Conservation (phyloP, 2,888 invertebrate genomes). For the Meta bourneti region DNA sequence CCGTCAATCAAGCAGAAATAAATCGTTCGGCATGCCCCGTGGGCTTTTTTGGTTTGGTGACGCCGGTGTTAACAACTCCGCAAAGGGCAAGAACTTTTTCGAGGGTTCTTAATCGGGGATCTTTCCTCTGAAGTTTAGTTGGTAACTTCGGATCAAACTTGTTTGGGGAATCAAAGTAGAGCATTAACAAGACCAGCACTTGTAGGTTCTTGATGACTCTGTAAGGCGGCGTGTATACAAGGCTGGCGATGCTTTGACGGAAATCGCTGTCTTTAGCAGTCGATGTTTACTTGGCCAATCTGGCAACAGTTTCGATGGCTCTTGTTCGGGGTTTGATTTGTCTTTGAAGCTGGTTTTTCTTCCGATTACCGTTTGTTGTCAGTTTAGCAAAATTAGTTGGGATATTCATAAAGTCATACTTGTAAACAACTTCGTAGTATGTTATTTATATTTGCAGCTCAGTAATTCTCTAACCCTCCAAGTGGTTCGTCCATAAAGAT, state of each 20-base stretch:
- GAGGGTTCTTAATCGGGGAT: not conserved
- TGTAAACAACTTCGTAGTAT: too few relatives aligned
- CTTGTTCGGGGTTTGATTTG: not conserved
- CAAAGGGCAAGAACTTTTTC: constrained; percentile 3
- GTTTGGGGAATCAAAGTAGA: constrained; percentile 25
- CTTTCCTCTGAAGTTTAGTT: not conserved
- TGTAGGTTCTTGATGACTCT: not conserved
- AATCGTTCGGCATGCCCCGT: constrained; percentile 42
- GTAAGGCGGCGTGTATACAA: too few relatives aligned
- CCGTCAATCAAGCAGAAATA: constrained; percentile 65
- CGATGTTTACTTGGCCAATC: not conserved
- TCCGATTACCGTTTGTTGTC: not conserved
- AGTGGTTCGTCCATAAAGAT: too few relatives aligned
- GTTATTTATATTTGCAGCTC: too few relatives aligned
- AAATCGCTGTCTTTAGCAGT: too few relatives aligned
- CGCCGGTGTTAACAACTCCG: constrained; percentile 31
- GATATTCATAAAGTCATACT: too few relatives aligned
- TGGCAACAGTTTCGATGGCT: not conserved
- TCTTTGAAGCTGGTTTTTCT: not conserved
- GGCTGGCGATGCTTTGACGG: too few relatives aligned
- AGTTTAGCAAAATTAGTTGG: too few relatives aligned
- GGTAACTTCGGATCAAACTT: not conserved
- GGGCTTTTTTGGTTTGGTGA: not conserved
- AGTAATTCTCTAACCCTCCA: too few relatives aligned
- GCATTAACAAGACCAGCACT: not conserved